Evolutionary conservation across 2,888 invertebrate genomes (phyloP).

Genomic region (Drosophila mulleri): DNA sequence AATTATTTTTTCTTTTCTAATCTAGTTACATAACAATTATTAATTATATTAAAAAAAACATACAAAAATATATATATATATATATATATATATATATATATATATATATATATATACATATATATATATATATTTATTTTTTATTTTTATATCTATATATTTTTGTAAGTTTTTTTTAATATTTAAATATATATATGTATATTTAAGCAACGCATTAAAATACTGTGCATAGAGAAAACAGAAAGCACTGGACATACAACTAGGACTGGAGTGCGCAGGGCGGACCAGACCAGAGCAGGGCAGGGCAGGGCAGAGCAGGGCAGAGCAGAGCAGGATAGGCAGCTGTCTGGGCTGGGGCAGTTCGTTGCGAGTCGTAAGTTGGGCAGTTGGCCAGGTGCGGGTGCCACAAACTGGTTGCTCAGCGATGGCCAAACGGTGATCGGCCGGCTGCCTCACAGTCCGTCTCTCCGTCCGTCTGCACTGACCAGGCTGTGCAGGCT

Average conservation of each 20-base stretch:
- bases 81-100: no score
- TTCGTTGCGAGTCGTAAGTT: constrained; percentile 64
- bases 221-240: constrained; percentile 4
- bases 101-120: no score
- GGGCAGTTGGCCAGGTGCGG: constrained; percentile 83
- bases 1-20: no score
- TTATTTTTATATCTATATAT: no score
- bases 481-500: constrained; percentile 32
- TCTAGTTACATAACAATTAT: background rate
- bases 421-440: constrained; percentile 68
- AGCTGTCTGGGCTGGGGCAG: constrained; percentile 59
- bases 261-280: constrained; percentile 21
- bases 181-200: no score
- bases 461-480: background rate
- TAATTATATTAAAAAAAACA: background rate
- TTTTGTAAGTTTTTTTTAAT: no score
- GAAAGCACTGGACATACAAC: background rate
- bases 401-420: constrained; percentile 78
- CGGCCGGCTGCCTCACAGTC: constrained; percentile 21
- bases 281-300: constrained; percentile 6
- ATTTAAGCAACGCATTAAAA: constrained; percentile 25
- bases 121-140: no score
- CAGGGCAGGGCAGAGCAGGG: constrained; percentile 16
- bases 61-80: no score
- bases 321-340: constrained; percentile 34